Percentiles rank a stretch among this genome's conserved stretches.
These are phyloP conservation scores for Bujurquina vittata DNA, from an alignment of 2,113 vertebrate genomes.

Conservation along the genomic window DNA sequence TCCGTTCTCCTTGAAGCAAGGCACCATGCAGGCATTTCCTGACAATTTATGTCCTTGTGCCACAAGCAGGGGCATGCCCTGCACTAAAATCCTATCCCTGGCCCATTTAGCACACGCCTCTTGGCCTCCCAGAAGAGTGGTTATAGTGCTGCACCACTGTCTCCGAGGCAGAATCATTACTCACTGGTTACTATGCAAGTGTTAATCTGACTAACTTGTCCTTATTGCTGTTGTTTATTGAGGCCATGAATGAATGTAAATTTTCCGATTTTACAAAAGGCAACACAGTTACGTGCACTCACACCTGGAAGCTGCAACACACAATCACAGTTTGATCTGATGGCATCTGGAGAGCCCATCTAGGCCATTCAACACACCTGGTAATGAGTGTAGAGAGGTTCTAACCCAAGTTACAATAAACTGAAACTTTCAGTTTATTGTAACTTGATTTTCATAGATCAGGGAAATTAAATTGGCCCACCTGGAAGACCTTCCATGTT, in stretches of 20 bases:
- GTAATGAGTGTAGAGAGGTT: neutral
- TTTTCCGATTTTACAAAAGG: neutral
- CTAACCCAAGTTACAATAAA: no score
- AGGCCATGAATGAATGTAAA: neutral
- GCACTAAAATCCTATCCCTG: constrained; percentile 72
- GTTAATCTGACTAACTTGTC: constrained; percentile 24
- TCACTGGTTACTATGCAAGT: constrained; percentile 11
- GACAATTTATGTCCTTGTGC: constrained; percentile 74
- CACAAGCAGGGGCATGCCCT: constrained; percentile 74
- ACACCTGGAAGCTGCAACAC: constrained; percentile 10
- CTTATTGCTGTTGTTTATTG: neutral
- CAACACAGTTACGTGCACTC: neutral
- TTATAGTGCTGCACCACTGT: constrained; percentile 40
- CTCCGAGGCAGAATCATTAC: constrained; percentile 37
- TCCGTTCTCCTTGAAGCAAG: constrained; percentile 70
- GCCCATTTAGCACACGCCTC: constrained; percentile 70
- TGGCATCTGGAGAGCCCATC: neutral
- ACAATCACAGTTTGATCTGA: neutral
- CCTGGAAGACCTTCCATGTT: neutral
- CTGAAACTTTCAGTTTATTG: neutral
- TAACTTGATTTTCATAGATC: neutral
- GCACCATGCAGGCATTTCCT: constrained; percentile 68
- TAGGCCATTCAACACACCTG: neutral
- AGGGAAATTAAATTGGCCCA: neutral
- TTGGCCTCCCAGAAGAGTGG: constrained; percentile 65